phyloP scores from a whole-genome alignment of 2,888 invertebrate genomes.

The Drosophila kanekoi region DNA sequence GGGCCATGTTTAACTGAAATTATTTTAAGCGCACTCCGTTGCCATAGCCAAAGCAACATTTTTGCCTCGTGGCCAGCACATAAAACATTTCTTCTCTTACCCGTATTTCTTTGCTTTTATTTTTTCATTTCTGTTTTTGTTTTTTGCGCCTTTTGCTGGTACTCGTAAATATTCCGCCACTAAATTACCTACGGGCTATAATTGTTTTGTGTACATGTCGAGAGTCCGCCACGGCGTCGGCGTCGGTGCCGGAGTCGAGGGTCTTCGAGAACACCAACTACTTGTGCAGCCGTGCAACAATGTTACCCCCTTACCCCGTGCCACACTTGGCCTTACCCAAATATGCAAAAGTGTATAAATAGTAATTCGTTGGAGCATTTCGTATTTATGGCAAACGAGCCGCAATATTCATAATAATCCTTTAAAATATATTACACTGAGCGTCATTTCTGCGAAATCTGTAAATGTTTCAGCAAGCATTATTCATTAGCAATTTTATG shows the following conservation, averaged over 20 bases:
- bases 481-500: no score
- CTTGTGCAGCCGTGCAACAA: conserved; percentile 50
- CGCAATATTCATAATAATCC: conserved; percentile 24
- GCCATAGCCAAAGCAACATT: conserved; percentile 37
- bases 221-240: conserved; percentile 19
- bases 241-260: not conserved
- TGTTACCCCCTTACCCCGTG: conserved; percentile 13
- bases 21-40: conserved; percentile 71
- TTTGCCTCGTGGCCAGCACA: conserved; percentile 57
- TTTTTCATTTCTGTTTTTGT: not conserved
- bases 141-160: conserved; percentile 35
- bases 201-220: conserved; percentile 75
- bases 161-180: conserved; percentile 70
- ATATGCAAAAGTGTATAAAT: conserved; percentile 60
- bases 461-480: no score
- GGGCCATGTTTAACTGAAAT: conserved; percentile 78
- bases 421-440: conserved; percentile 7
- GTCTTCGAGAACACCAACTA: conserved; percentile 32
- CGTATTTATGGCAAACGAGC: conserved; percentile 57
- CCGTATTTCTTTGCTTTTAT: conserved; percentile 6
- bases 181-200: conserved; percentile 80
- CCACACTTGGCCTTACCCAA: conserved; percentile 1
- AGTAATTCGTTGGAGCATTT: conserved; percentile 33
- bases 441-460: not conserved
- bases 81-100: conserved; percentile 58